Conservation (phyloP, 1,140 invertebrate species). For the Metaphire vulgaris region DNA sequence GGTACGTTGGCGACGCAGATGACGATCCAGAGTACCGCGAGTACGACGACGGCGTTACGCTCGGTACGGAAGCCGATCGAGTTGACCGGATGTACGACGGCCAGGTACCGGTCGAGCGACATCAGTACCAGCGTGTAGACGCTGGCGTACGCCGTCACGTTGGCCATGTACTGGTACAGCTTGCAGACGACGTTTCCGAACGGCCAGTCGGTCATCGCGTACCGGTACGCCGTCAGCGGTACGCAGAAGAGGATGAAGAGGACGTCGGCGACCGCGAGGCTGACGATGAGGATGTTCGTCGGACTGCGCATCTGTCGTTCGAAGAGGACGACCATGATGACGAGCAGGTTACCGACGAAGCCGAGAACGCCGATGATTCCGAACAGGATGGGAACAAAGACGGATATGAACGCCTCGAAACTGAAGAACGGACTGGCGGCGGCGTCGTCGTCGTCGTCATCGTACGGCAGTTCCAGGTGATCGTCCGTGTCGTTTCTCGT, state of each 20-base stretch:
- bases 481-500: no score
- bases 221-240: slow-evolving; percentile 58
- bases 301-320: slow-evolving; percentile 83
- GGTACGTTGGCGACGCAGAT: slow-evolving; percentile 69
- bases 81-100: no score
- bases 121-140: slow-evolving; percentile 91
- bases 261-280: slow-evolving; percentile 75
- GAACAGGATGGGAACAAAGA: slow-evolving; percentile 72
- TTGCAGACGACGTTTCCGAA: slow-evolving; percentile 85
- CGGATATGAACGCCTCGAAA: slow-evolving; percentile 36
- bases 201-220: slow-evolving; percentile 62
- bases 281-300: no score
- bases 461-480: no score
- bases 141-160: slow-evolving; percentile 81
- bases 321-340: slow-evolving; percentile 71
- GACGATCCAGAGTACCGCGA: slow-evolving; percentile 66
- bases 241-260: slow-evolving; percentile 93
- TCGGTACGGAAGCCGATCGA: slow-evolving; percentile 83
- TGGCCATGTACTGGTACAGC: slow-evolving; percentile 65
- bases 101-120: no score
- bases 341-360: slow-evolving; percentile 77
- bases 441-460: no score
- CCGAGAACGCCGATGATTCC: slow-evolving; percentile 79
- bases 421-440: no score
- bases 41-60: slow-evolving; percentile 67